These are phyloP conservation scores for Cinclus cinclus DNA, from an alignment of 2,113 vertebrate genomes.

Conservation along the genomic window DNA sequence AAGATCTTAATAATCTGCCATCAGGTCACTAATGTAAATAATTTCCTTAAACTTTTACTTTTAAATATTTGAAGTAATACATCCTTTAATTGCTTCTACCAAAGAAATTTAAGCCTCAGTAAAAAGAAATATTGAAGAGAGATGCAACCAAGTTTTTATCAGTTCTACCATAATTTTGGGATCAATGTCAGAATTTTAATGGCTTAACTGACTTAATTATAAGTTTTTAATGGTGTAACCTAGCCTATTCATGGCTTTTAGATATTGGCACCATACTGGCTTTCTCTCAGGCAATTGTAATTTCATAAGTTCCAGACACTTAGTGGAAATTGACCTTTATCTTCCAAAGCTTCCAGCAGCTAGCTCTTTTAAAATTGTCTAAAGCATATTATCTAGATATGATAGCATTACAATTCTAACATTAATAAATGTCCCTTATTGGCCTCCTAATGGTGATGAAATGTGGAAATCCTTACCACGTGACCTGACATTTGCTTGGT, in stretches of 20 bases:
- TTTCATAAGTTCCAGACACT: conserved; percentile 6
- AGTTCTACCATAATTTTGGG: background rate
- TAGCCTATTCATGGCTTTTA: background rate
- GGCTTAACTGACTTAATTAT: background rate
- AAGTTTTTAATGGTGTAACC: background rate
- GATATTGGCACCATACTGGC: background rate
- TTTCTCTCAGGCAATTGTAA: background rate
- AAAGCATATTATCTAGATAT: background rate
- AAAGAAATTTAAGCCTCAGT: rapidly evolving
- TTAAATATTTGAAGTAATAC: background rate
- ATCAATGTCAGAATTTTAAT: background rate
- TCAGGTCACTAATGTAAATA: background rate
- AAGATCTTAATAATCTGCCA: background rate
- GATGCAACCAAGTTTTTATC: background rate
- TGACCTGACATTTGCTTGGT: background rate
- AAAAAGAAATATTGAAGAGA: background rate
- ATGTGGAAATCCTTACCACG: background rate
- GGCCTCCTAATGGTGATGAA: background rate
- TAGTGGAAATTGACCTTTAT: conserved; percentile 35
- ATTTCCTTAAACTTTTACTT: background rate
- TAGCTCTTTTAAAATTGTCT: background rate
- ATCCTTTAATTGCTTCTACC: background rate
- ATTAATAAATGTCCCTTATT: background rate
- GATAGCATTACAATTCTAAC: background rate
- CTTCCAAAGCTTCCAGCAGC: conserved; percentile 2